Conservation (phyloP, 1,140 invertebrate species). For the Drosophila subpulchrella region DNA sequence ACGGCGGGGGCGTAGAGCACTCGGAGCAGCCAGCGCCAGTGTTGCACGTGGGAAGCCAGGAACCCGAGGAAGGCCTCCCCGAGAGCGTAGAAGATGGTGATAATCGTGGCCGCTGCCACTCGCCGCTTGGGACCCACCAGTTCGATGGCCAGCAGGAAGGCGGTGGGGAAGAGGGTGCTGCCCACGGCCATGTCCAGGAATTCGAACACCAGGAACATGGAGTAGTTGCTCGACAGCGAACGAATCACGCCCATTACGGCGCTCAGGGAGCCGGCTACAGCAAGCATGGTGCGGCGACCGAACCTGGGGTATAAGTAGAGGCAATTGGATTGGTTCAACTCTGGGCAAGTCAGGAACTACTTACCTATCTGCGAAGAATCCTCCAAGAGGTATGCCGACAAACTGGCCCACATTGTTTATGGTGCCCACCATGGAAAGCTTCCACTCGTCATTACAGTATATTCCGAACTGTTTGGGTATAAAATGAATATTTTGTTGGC, state of each 20-base stretch:
- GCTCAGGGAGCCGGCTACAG: conserved; percentile 86
- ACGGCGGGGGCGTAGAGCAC: conserved; percentile 89
- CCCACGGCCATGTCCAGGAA: conserved; percentile 88
- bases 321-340: background rate
- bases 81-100: conserved; percentile 89
- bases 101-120: conserved; percentile 90
- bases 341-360: background rate
- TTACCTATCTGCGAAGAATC: conserved; percentile 89
- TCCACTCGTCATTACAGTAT: conserved; percentile 88
- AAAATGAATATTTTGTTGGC: conserved; percentile 5
- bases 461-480: conserved; percentile 85
- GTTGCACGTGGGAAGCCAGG: conserved; percentile 88
- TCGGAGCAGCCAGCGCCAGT: conserved; percentile 89
- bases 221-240: conserved; percentile 88
- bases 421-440: conserved; percentile 89
- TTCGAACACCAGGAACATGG: conserved; percentile 87
- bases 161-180: conserved; percentile 88
- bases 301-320: conserved; percentile 82
- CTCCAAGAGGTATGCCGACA: conserved; percentile 88
- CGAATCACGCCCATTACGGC: conserved; percentile 87
- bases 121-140: conserved; percentile 90
- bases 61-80: conserved; percentile 89
- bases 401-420: conserved; percentile 90
- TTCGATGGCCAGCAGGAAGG: conserved; percentile 89
- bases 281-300: conserved; percentile 87